Conservation (phyloP, 1,140 invertebrate genomes). For the Callitettix versicolor region DNA sequence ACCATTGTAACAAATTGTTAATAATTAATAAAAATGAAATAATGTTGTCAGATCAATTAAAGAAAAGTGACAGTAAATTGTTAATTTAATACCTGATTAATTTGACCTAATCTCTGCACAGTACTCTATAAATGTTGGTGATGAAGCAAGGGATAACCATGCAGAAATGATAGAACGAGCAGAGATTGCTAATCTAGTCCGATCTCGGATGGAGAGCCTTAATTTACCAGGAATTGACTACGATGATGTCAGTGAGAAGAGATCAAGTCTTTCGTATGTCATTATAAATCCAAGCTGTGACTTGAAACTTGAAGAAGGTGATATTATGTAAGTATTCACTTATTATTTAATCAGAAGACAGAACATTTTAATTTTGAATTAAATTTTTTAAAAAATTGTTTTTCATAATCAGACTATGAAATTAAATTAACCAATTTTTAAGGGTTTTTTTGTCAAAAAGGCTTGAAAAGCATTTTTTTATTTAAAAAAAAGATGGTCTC, state of each 20-base stretch:
- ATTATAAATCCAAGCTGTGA: constrained; percentile 98
- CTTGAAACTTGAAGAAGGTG: constrained; percentile 88
- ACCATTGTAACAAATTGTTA: too few relatives aligned
- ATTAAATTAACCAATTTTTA: too few relatives aligned
- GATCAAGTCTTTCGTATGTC: constrained; percentile 89
- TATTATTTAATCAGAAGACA: too few relatives aligned
- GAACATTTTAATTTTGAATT: neutral
- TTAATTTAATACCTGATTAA: too few relatives aligned
- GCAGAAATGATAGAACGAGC: constrained; percentile 84
- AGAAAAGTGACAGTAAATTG: too few relatives aligned
- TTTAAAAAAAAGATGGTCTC: too few relatives aligned
- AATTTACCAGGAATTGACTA: constrained; percentile 83
- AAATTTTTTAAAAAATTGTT: neutral
- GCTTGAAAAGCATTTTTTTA: too few relatives aligned
- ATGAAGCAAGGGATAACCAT: constrained; percentile 77
- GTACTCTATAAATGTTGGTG: constrained; percentile 69
- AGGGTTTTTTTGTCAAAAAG: too few relatives aligned
- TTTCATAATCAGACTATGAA: too few relatives aligned
- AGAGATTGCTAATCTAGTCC: constrained; percentile 88
- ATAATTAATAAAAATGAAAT: too few relatives aligned
- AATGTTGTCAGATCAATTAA: too few relatives aligned
- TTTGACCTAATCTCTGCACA: constrained; percentile 33
- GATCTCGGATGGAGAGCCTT: constrained; percentile 85
- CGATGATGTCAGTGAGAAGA: constrained; percentile 84
- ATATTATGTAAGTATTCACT: constrained; percentile 75